Evolutionary conservation across 1,140 invertebrate species (phyloP), one percentile per base, ranked within the genome.

Genomic region (Calycopis cecrops): DNA sequence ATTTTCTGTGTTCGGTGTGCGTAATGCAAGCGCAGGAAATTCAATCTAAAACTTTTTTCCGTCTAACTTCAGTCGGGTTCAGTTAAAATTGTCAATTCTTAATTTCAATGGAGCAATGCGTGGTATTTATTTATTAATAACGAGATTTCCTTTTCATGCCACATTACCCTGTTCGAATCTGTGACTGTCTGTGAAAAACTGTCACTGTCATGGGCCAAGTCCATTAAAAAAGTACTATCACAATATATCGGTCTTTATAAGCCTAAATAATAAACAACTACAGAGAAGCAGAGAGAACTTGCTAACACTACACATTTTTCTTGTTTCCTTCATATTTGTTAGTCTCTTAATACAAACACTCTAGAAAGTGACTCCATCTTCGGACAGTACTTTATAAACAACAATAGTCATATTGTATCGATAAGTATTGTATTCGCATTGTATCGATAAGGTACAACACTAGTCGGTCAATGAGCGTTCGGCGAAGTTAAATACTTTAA

Each of bases 401-500:
- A n/a, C 17, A 44, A 16, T 44, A 44, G 9, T 44, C 17, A 18
- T 4, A 14, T 9, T 9, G 4, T 10, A 47, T 18, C 11, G 18
- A 10, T 18, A 33, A 48, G 21, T 8, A 48, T 18, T 12, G 9
- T 33, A n/a, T n/a, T 49, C n/a, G 47, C n/a, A 33, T 42, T 21
- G 18, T 16, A 16, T 16, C 2, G 35, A 54, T 12, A 14, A 10
- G 14, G 52, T 11, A 35, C 57, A 48, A 35, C 65, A 55, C 60
- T 67, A 65, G n/a, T 9, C 16, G 67, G 59, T 62, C 71, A 72
- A 71, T 67, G 68, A 70, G 66, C 62, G 63, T 59, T 56, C 55
- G 53, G 50, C 55, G 53, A 65, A 70, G 72, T 79, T 72, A 65
- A 65, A 79, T 80, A 80, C 74, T 83, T 85, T 85, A 85, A 85